phyloP scores from a whole-genome alignment of 2,888 invertebrate genomes.

The Eilema sororculum region DNA sequence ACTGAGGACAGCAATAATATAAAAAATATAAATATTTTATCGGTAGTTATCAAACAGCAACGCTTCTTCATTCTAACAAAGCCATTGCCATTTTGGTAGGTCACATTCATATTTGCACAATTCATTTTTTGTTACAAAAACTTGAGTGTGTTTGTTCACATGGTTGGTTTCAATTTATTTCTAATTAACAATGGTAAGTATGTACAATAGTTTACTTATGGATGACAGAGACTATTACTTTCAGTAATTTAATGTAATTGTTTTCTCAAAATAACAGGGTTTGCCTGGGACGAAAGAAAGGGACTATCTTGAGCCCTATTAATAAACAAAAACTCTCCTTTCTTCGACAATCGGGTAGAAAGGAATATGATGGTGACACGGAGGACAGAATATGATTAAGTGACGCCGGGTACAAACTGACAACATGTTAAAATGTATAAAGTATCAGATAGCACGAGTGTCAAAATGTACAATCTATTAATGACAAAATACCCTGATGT shows the following conservation, averaged over 20 bases:
- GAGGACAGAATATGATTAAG: too few relatives aligned
- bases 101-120: slow-evolving; percentile 25
- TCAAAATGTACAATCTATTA: too few relatives aligned
- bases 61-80: slow-evolving; percentile 26
- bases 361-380: too few relatives aligned
- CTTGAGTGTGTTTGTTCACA: slow-evolving; percentile 27
- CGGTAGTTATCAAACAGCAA: neutral
- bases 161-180: slow-evolving; percentile 3
- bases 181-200: slow-evolving; percentile 33
- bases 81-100: slow-evolving; percentile 8
- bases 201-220: neutral
- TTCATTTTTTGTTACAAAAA: slow-evolving; percentile 24
- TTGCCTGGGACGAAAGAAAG: neutral
- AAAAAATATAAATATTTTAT: neutral
- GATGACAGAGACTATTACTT: too few relatives aligned
- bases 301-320: too few relatives aligned
- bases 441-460: too few relatives aligned
- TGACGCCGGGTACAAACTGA: too few relatives aligned
- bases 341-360: too few relatives aligned
- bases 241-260: too few relatives aligned
- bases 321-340: too few relatives aligned
- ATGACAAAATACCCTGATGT: too few relatives aligned
- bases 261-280: neutral
- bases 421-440: too few relatives aligned
- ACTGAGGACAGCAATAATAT: neutral